phyloP scores from a whole-genome alignment of 1,140 invertebrate species.

The Aphelinus certus region DNA sequence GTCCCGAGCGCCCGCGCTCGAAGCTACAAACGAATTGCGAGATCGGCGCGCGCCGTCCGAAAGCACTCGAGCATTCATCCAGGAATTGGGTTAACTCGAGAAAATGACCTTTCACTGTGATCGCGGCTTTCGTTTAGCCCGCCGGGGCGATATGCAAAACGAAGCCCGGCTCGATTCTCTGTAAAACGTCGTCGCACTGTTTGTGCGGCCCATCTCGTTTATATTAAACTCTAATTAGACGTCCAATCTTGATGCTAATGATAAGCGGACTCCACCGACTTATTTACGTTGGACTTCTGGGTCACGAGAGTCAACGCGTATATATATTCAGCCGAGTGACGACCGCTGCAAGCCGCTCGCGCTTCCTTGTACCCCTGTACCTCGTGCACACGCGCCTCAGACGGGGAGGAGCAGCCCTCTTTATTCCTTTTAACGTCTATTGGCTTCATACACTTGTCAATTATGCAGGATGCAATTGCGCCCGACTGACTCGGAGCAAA shows the following conservation, averaged over 20 bases:
- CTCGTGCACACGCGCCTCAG: too few relatives aligned
- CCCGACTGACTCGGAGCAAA: too few relatives aligned
- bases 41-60: constrained; percentile 11
- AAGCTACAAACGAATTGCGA: constrained; percentile 3
- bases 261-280: not conserved
- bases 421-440: too few relatives aligned
- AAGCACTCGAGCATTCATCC: not conserved
- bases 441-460: too few relatives aligned
- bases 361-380: too few relatives aligned
- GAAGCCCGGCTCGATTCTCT: too few relatives aligned
- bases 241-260: not conserved
- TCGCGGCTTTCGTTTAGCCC: not conserved
- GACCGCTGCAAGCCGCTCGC: too few relatives aligned
- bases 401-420: too few relatives aligned
- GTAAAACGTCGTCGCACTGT: not conserved
- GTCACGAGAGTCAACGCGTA: too few relatives aligned
- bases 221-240: constrained; percentile 4
- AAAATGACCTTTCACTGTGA: not conserved
- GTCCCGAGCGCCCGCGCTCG: not conserved
- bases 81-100: constrained; percentile 8
- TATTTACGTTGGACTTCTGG: not conserved
- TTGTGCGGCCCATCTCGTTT: not conserved
- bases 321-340: too few relatives aligned
- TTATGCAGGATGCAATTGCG: too few relatives aligned
- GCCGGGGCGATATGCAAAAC: too few relatives aligned